These are phyloP conservation scores for Eulimnadia texana DNA, from an alignment of 1,140 invertebrate genomes.

Conservation along the genomic window DNA sequence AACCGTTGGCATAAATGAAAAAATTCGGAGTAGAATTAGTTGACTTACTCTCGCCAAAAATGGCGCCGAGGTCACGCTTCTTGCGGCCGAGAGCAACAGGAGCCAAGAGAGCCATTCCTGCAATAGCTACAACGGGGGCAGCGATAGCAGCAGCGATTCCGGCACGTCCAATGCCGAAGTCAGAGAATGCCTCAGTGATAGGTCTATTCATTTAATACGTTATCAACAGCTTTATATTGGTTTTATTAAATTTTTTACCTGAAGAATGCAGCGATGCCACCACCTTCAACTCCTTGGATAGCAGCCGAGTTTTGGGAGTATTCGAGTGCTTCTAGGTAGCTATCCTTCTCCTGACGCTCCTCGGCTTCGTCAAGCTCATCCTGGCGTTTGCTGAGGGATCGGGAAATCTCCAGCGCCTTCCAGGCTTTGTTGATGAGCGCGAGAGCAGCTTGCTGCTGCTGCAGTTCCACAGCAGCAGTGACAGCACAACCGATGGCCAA, in stretches of 20 bases:
- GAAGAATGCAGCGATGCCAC: constrained; percentile 13
- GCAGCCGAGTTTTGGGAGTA: constrained; percentile 17
- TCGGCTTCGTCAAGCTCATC: background rate
- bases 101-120: constrained; percentile 7
- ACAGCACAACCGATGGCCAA: constrained; percentile 4
- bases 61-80: constrained; percentile 10
- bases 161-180: constrained; percentile 9
- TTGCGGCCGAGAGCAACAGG: constrained; percentile 14
- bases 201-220: background rate
- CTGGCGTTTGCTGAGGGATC: background rate
- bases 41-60: background rate
- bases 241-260: constrained; percentile 3
- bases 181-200: constrained; percentile 3
- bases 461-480: background rate
- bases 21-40: background rate
- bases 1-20: background rate
- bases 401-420: background rate
- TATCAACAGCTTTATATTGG: background rate
- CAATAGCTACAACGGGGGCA: constrained; percentile 8
- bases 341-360: constrained; percentile 14
- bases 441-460: background rate
- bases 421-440: background rate
- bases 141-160: constrained; percentile 14
- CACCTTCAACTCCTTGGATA: constrained; percentile 14
- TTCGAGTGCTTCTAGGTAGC: constrained; percentile 18